Conservation (phyloP, 1,140 invertebrate genomes). For the Cherax destructor region DNA sequence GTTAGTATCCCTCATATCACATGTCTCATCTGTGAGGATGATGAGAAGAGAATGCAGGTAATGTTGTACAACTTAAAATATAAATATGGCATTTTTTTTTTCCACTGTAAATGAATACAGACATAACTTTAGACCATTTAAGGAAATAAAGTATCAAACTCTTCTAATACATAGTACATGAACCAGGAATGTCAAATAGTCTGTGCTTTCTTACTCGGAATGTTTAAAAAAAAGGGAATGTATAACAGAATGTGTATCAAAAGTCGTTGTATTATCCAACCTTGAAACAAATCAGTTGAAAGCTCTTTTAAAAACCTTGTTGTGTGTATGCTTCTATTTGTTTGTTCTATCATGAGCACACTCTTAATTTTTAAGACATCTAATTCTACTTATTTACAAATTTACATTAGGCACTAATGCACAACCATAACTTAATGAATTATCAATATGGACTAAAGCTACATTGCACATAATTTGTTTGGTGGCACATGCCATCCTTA, state of each 20-base stretch:
- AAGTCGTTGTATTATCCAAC: background rate
- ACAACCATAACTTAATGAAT: background rate
- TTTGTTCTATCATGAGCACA: background rate
- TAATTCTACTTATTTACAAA: slow-evolving; percentile 7
- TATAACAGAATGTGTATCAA: background rate
- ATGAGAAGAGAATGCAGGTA: slow-evolving; percentile 6
- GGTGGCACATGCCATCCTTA: background rate
- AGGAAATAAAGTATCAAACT: background rate
- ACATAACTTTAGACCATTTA: background rate
- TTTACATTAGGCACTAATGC: background rate
- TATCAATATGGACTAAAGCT: background rate
- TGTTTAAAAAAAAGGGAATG: background rate
- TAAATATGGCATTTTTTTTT: slow-evolving; percentile 1
- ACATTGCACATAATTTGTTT: background rate
- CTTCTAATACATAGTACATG: background rate
- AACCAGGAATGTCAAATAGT: background rate
- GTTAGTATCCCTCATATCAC: background rate
- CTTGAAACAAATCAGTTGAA: background rate
- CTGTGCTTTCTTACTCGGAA: background rate
- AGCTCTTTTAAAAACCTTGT: background rate
- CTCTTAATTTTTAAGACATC: background rate
- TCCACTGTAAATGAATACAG: background rate
- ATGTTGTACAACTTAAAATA: background rate
- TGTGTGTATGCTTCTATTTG: background rate
- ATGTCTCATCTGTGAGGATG: background rate